Evolutionary conservation across 2,888 invertebrate species (phyloP).

Genomic region (Cryptocephalus primarius): DNA sequence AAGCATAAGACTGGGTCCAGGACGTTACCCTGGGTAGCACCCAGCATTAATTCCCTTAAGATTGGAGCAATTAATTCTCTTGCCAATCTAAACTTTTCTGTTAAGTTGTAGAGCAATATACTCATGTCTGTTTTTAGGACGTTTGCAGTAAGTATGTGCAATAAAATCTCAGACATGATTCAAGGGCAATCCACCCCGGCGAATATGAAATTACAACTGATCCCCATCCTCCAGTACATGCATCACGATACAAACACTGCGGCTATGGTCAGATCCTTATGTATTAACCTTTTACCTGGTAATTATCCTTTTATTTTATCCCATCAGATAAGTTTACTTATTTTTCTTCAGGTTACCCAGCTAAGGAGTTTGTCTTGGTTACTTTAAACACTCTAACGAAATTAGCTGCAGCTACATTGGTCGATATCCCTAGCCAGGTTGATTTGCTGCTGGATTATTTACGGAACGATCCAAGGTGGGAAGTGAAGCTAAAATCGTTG

Average conservation of each 20-base stretch:
- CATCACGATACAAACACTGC: slow-evolving; percentile 63
- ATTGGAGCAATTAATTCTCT: too few species aligned
- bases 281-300: slow-evolving; percentile 57
- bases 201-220: slow-evolving; percentile 80
- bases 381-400: slow-evolving; percentile 81
- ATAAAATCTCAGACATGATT: slow-evolving; percentile 92
- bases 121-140: slow-evolving; percentile 44
- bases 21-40: too few species aligned
- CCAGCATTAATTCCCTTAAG: too few species aligned
- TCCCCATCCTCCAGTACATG: slow-evolving; percentile 86
- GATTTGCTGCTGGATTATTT: slow-evolving; percentile 56
- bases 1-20: too few species aligned
- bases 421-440: slow-evolving; percentile 81
- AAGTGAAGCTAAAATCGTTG: slow-evolving; percentile 57
- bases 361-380: slow-evolving; percentile 67
- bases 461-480: slow-evolving; percentile 55
- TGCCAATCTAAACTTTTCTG: too few species aligned
- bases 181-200: slow-evolving; percentile 86
- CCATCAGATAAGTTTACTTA: background rate
- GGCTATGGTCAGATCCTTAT: slow-evolving; percentile 59
- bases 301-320: background rate
- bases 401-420: slow-evolving; percentile 76
- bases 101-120: too few species aligned
- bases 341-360: slow-evolving; percentile 48
- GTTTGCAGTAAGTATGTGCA: slow-evolving; percentile 94